phyloP scores from a whole-genome alignment of 2,888 invertebrate genomes.

The Tenthredo notha region DNA sequence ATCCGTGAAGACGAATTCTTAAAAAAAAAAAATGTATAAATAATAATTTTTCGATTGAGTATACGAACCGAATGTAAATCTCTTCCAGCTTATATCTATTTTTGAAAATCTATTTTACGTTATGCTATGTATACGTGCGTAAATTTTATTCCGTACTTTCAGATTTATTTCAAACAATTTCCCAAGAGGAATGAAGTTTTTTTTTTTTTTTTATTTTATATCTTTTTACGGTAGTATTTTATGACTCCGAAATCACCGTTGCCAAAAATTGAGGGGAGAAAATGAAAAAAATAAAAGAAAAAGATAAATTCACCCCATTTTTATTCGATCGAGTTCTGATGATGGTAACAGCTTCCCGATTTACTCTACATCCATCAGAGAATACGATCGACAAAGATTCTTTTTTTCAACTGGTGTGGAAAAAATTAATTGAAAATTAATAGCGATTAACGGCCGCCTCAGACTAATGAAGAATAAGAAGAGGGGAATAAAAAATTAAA shows the following conservation, averaged over 20 bases:
- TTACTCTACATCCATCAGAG: neutral
- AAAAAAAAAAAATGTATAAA: neutral
- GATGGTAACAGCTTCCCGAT: neutral
- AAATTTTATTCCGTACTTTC: slow-evolving; percentile 29
- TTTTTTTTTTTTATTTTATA: neutral
- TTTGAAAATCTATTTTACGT: neutral
- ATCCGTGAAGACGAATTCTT: too few relatives aligned
- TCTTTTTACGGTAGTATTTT: neutral
- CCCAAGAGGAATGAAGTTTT: slow-evolving; percentile 25
- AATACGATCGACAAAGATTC: neutral
- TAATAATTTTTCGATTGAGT: neutral
- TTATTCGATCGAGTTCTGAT: neutral
- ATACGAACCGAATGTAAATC: neutral
- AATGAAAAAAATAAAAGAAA: neutral
- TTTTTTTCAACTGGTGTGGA: neutral
- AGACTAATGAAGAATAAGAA: neutral
- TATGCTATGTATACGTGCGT: neutral
- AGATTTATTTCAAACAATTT: slow-evolving; percentile 19
- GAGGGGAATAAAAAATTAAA: neutral
- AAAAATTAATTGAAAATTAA: neutral
- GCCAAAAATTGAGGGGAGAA: neutral
- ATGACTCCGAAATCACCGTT: neutral
- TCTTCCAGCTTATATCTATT: neutral
- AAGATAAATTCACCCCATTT: neutral
- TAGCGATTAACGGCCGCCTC: neutral